Conservation (phyloP, 2,113 vertebrate genomes). For the Pelecanus crispus region DNA sequence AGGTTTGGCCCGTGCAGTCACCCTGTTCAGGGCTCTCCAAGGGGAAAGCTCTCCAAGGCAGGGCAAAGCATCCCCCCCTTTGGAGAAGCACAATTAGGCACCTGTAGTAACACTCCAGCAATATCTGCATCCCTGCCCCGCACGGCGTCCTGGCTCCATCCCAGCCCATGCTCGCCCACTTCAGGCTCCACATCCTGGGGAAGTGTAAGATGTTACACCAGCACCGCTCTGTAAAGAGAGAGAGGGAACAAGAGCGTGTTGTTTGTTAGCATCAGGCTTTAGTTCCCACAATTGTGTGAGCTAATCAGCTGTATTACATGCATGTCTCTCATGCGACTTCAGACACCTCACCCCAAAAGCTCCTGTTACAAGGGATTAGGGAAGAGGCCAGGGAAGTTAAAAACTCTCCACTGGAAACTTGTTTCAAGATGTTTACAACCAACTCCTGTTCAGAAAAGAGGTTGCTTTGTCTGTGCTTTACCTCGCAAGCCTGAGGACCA, state of each 20-base stretch:
- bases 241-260: conserved; percentile 29
- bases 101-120: background rate
- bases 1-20: background rate
- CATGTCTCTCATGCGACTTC: background rate
- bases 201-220: conserved; percentile 28
- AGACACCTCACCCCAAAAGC: background rate
- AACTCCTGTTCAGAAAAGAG: background rate
- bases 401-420: background rate
- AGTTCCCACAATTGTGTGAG: background rate
- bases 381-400: background rate
- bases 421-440: background rate
- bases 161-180: background rate
- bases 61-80: background rate
- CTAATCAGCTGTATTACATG: background rate
- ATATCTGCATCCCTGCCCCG: background rate
- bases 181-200: conserved; percentile 12
- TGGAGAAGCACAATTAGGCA: background rate
- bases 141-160: background rate
- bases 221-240: background rate
- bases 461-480: background rate
- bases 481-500: fast-evolving
- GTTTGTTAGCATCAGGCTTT: background rate
- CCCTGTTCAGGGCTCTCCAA: background rate
- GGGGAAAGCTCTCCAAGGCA: background rate
- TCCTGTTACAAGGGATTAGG: conserved; percentile 29